Evolutionary conservation across 1,140 invertebrate species (phyloP), one percentile per base, ranked within the genome.

Genomic region (Lanistes nyassanus): DNA sequence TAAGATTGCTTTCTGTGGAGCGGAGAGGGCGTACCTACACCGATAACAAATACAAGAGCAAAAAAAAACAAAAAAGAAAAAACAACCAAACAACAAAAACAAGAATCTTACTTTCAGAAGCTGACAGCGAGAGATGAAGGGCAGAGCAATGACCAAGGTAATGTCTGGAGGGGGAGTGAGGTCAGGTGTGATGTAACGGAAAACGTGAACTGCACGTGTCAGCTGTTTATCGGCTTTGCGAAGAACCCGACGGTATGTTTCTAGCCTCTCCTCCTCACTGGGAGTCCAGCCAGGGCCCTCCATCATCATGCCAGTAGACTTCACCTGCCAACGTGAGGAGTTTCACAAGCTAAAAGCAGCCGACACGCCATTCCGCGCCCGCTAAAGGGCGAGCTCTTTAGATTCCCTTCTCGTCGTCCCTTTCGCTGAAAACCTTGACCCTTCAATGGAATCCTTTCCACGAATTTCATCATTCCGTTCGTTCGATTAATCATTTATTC

Each of bases 151-250:
- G 60, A 72, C 70, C 31, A 72, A 23, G 21, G 70, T 72, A 6
- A 72, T n/a, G 23, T 37, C 26, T 7, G 55, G 56, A 26, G 55
- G 36, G 29, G 23, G 21, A n/a, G 13, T 36, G 34, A 72, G 55
- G n/a, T 72, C 70, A 55, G 70, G 55, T 37, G 42, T 72, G 70
- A 72, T 72, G 56, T 60, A 72, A 11, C 47, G 70, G 56, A 72
- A 72, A 13, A 72, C 55, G 56, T 42, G 7, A 39, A 34, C 29
- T 26, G 55, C 70, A 42, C 70, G 70, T n/a, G 37, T 42, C 3
- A 72, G 23, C 36, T 72, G 70, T 11, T 62, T 39, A n/a, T 11
- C 7, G 21, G 70, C 70, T 13, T 72, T 60, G 23, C 2, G 55
- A 3, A 72, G 55, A 1, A n/a, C 60, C 55, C 42, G 37, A 11